Evolutionary conservation across 1,140 invertebrate species (phyloP).

Genomic region (Wasmannia auropunctata): DNA sequence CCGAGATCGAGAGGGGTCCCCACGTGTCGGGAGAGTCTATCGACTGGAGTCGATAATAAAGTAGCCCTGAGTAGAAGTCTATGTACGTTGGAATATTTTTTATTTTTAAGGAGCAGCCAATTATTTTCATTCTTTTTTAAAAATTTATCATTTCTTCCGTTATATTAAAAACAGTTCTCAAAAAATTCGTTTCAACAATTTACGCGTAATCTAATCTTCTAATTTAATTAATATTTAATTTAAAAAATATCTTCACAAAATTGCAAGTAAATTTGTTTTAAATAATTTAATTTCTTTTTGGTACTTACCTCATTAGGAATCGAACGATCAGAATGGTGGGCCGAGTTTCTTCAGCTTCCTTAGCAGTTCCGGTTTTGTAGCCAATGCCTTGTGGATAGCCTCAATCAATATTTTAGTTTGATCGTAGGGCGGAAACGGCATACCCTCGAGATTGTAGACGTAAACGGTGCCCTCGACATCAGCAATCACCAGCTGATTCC

Average conservation of each 20-base stretch:
- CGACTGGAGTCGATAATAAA: constrained; percentile 62
- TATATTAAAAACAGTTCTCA: background rate
- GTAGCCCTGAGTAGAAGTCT: background rate
- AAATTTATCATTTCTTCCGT: background rate
- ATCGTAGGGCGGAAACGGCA: constrained; percentile 89
- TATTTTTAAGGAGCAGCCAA: background rate
- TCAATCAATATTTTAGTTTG: constrained; percentile 87
- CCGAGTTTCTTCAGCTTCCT: constrained; percentile 86
- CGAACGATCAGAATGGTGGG: background rate
- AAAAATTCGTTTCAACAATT: background rate
- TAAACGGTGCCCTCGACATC: constrained; percentile 88
- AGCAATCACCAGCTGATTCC: constrained; percentile 88
- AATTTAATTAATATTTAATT: no score
- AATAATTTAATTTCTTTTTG: background rate
- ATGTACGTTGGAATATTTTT: background rate
- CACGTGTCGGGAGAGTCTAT: constrained; percentile 53
- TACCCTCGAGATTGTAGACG: constrained; percentile 88
- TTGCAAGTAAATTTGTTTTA: background rate
- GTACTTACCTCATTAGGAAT: background rate
- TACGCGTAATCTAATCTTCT: background rate
- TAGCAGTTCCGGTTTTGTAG: constrained; percentile 87
- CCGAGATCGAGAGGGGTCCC: constrained; percentile 62
- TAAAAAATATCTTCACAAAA: background rate
- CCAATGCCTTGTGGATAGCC: constrained; percentile 87
- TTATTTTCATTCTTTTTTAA: background rate